These are phyloP conservation scores for Euschistus heros DNA, from an alignment of 1,140 invertebrate species.

Conservation along the genomic window DNA sequence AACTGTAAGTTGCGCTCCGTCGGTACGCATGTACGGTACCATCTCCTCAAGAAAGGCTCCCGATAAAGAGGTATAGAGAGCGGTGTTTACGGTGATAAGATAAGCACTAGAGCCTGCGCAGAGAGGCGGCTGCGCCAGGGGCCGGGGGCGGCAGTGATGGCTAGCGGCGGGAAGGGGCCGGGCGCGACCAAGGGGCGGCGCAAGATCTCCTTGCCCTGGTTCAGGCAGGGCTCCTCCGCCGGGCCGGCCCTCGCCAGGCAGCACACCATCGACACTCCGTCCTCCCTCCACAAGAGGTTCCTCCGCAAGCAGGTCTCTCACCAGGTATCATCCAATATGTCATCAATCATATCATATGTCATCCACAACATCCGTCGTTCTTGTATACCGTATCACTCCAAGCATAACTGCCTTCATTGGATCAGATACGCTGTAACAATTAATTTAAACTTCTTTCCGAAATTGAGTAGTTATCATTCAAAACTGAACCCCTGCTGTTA, in stretches of 20 bases:
- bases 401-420: no score
- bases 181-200: slow-evolving; percentile 37
- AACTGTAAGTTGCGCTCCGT: no score
- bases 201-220: slow-evolving; percentile 82
- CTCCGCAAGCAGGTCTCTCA: slow-evolving; percentile 47
- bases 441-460: no score
- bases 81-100: no score
- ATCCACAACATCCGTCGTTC: no score
- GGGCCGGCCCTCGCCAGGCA: slow-evolving; percentile 64
- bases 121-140: background rate
- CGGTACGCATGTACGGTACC: no score
- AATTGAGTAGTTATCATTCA: no score
- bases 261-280: slow-evolving; percentile 80
- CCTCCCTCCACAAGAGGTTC: slow-evolving; percentile 61
- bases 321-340: slow-evolving; percentile 23
- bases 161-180: slow-evolving; percentile 32
- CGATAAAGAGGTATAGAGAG: no score
- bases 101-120: background rate
- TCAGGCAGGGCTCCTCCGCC: slow-evolving; percentile 60
- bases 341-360: background rate
- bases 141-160: background rate
- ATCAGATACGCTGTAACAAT: no score
- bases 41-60: no score
- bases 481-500: no score
- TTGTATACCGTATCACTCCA: no score